Evolutionary conservation across 2,113 vertebrate species (phyloP).

Genomic region (Pseudonaja textilis): DNA sequence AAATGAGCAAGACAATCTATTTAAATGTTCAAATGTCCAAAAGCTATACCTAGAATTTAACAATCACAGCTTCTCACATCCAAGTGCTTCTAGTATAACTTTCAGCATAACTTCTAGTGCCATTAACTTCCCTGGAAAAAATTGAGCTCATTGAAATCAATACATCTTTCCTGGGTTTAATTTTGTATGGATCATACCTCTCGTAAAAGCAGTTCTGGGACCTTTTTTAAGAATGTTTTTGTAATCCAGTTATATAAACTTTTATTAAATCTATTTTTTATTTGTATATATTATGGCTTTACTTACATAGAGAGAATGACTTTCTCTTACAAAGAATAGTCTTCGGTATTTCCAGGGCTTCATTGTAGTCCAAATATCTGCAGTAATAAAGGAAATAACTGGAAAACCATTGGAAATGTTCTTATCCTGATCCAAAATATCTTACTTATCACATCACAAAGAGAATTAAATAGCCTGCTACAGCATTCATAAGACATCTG

Average conservation of each 20-base stretch:
- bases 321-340: slow-evolving; percentile 8
- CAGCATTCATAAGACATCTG: slow-evolving; percentile 14
- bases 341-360: not conserved
- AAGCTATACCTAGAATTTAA: not conserved
- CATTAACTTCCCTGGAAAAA: not conserved
- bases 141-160: not conserved
- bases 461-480: slow-evolving; percentile 27
- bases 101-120: not conserved
- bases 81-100: not conserved
- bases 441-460: not conserved
- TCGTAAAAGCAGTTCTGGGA: not conserved
- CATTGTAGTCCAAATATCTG: not conserved
- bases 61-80: not conserved
- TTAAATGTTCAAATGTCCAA: not conserved
- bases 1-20: not conserved
- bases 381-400: slow-evolving; percentile 8
- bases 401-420: slow-evolving; percentile 17
- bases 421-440: slow-evolving; percentile 31
- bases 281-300: slow-evolving; percentile 4
- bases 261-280: slow-evolving; percentile 9
- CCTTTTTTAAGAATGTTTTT: not conserved
- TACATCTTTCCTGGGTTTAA: not conserved
- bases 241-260: not conserved
- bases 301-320: not conserved
- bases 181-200: not conserved